Conservation (phyloP, 2,113 vertebrate genomes). For the Indicator indicator region DNA sequence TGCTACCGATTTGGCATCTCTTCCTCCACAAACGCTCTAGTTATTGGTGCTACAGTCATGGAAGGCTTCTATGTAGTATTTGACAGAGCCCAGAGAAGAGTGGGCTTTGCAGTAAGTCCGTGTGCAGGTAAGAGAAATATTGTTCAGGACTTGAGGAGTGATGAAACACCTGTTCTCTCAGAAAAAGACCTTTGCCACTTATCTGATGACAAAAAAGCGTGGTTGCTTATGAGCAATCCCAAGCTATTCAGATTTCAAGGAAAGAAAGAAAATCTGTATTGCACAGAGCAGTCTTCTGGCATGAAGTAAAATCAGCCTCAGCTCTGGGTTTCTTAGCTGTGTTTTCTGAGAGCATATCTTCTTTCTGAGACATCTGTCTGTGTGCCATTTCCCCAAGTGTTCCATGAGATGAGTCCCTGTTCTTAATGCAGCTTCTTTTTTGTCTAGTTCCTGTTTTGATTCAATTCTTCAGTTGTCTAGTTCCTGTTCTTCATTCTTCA, state of each 20-base stretch:
- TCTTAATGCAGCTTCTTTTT: background rate
- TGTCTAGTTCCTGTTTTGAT: background rate
- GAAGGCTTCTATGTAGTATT: conserved; percentile 97
- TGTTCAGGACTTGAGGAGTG: background rate
- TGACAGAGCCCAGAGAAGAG: conserved; percentile 84
- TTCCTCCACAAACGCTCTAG: conserved; percentile 85
- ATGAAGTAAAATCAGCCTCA: background rate
- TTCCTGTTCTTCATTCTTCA: background rate
- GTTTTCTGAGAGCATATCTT: background rate
- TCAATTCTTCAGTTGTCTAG: background rate
- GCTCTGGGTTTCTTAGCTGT: background rate
- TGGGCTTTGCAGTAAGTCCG: conserved; percentile 91
- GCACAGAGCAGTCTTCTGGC: background rate
- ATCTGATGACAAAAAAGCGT: rapidly evolving
- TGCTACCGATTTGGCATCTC: conserved; percentile 95
- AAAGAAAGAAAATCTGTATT: background rate
- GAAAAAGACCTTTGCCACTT: background rate
- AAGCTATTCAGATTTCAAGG: background rate
- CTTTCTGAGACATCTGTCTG: background rate
- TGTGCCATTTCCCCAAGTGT: background rate
- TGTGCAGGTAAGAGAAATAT: conserved; percentile 85
- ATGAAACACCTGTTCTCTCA: background rate
- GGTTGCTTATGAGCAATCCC: background rate
- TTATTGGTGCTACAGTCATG: conserved; percentile 96
- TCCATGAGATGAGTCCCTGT: background rate